Evolutionary conservation across 37 sponge, comb jelly and placozoan species (phyloP), one percentile per base, ranked within the genome.

Genomic region (Corticium candelabrum): DNA sequence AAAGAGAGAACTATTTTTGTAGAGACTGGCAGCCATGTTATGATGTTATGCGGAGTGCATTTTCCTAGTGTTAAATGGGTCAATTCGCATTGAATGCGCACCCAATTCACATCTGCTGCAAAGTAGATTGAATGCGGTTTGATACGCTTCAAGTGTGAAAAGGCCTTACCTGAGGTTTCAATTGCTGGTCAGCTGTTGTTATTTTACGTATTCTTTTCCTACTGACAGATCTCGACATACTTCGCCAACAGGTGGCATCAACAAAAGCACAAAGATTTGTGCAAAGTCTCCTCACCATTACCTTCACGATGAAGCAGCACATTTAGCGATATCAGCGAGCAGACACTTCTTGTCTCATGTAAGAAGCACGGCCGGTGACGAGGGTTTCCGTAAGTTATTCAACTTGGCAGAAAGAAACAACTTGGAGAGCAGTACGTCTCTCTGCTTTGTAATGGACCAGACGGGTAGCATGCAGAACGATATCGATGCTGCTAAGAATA

Each of bases 401-500:
- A 21, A 21, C 21, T 50, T 50, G 62, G 21, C 62, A 21, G 62
- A 11, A 27, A n/a, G n/a, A n/a, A 50, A 11, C 15, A 50, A 27
- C 21, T n/a, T n/a, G n/a, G n/a, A n/a, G n/a, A 50, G 21, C 15
- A 21, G 62, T 27, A 50, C 21, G 11, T 50, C 62, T 21, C 62
- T 50, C 15, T 50, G 62, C 21, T 50, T 50, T 50, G 73, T 70
- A 7, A 34, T 70, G 31, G 73, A 70, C 31, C 5, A 7, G 73
- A 70, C 35, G 35, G 7, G 31, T 32, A 70, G 73, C 73, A 70
- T 70, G 73, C 29, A 15, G 5, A 15, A 70, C 73, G 73, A 70
- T 32, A 70, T 70, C 7, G 73, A 7, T 5, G 33, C 7, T 7
- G 73, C 21, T 7, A 34, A 5, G 5, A 7, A 34, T 30, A 7